Evolutionary conservation across 2,797 vertebrate species (phyloP), one percentile per base, ranked within the genome.

Genomic region (Sebastes steindachneri): DNA sequence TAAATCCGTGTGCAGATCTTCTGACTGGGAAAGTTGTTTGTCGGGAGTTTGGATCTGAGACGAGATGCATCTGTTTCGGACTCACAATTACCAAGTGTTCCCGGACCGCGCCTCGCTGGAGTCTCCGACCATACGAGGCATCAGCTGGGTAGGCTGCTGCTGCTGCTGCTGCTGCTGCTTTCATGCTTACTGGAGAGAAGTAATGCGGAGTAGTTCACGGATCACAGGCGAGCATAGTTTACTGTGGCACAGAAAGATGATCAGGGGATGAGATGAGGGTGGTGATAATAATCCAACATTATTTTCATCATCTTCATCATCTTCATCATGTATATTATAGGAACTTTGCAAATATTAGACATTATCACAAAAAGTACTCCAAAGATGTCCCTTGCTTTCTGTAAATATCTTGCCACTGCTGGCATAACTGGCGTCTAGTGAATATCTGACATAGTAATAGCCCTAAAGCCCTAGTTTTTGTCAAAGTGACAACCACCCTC

Each of bases 51-150:
- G 76, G 82, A 89, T 86, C 73, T 62, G 69, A 73, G 63, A 67
- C 71, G 77, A 93, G 65, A 96, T 96, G 96, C 96, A 96, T 95
- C 88, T 96, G 25, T 96, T 96, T 83, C 95, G 96, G 94, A 96
- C 88, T 91, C 92, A 96, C 77, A 88, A 90, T 78, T 96, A 96
- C 74, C 94, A 89, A 88, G 92, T 96, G 75, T 94, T 94, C 86
- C 95, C 95, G 62, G 94, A 95, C 80, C 95, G 93, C 64, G 83
- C 4, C 83, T 78, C 93, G 2, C 81, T 70, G 90, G 93, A 94
- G 37, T 94, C 91, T 9, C 83, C 89, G 79, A 87, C 82, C 74
- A 92, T 96, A 54, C 86, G 92, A 72, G 95, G 96, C 91, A 93
- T 96, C 92, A 96, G 95, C 88, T 96, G 96, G 96, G 96, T 96